Evolutionary conservation across 2,888 invertebrate species (phyloP), one percentile per base, ranked within the genome.

Genomic region (Fragum fragum): DNA sequence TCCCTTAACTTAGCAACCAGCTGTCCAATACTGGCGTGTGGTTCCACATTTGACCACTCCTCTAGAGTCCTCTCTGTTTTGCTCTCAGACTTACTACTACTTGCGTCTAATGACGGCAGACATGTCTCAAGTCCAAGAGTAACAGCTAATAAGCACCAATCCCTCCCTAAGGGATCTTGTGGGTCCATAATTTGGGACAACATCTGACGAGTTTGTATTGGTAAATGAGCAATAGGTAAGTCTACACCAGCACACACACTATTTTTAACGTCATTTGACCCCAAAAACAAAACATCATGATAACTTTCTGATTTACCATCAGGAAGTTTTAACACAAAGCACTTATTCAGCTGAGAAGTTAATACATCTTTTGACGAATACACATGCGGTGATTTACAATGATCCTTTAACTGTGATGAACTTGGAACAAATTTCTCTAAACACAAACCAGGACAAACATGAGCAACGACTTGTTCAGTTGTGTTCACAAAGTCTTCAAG

Each of bases 351-450:
- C 88, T 95, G 95, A 91, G 95, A 94, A 63, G 93, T 92, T 88
- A 95, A 93, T 66, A 95, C 92, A 14, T 94, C 91, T 23, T 88
- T 87, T 2, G 94, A 92, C 0, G 92, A 89, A 88, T 93, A 94
- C 26, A 91, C 87, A 59, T 91, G 89, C 0, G 91, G 88, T 47
- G 85, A 85, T 81, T 89, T 90, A 39, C 81, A 77, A 73, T 91
- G 91, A 47, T 91, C 89, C 68, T 87, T 88, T 32, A 92, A 78
- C 73, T 91, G 88, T 7, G 82, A 76, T 16, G 96, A 95, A 91
- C 96, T 97, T 61, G 97, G 94, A 89, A 96, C 95, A 90, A 96
- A 96, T 81, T 96, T 95, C 93, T 97, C 96, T 21, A 96, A 91
- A 72, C 96, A 93, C 89, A 97, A 95, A 18, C 96, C 97, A 0